A percentile compares a stretch with the other conserved stretches of the same genome.
These are phyloP conservation scores for Uromys caudimaculatus DNA, from an alignment of 2,797 vertebrate genomes.

Conservation along the genomic window DNA sequence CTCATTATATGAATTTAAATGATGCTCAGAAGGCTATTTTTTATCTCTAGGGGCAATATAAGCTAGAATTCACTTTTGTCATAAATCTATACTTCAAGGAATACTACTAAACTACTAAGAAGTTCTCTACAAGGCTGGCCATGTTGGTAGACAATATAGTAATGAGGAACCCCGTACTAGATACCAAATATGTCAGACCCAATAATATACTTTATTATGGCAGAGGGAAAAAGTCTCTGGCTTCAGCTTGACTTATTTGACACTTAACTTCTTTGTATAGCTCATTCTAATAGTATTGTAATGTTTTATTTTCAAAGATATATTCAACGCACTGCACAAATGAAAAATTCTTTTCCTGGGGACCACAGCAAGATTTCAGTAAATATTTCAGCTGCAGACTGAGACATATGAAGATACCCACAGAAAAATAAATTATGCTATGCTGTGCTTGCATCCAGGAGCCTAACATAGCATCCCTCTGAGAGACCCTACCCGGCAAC, in stretches of 20 bases:
- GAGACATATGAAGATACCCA: neutral
- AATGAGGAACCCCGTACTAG: neutral
- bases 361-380: neutral
- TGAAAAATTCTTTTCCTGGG: neutral
- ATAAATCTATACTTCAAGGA: too few species aligned
- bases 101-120: neutral
- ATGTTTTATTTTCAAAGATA: neutral
- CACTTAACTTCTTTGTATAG: neutral
- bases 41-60: neutral
- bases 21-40: neutral
- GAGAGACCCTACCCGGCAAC: neutral
- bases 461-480: neutral
- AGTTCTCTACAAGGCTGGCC: too few species aligned
- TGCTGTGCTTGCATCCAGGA: neutral
- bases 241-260: neutral
- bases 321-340: neutral
- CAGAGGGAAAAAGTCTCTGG: neutral
- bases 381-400: neutral
- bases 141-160: too few species aligned
- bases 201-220: neutral
- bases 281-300: neutral
- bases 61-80: neutral
- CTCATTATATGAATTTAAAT: neutral
- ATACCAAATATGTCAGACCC: neutral
- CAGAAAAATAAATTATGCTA: neutral